Percentiles rank a stretch among this genome's conserved stretches.
Evolutionary conservation across 2,797 vertebrate genomes (phyloP).

Genomic region (Fratercula arctica): DNA sequence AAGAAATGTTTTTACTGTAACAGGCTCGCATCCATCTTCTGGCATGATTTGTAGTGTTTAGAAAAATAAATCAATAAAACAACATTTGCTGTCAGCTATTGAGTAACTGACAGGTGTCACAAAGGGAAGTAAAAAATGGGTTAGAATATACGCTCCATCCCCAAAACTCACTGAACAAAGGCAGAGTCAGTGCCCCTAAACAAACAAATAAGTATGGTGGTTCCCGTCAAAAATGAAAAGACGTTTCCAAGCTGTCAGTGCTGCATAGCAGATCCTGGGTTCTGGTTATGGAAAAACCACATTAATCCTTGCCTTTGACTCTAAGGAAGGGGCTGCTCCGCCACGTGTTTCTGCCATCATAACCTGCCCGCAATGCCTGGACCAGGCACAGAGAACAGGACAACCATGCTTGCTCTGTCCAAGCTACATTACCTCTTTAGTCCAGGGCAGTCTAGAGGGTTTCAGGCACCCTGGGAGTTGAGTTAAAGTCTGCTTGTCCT

Average conservation of each 20-base stretch:
- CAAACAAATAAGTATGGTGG: neutral
- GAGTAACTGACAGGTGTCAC: constrained; percentile 48
- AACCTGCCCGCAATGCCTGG: neutral
- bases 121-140: neutral
- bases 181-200: neutral
- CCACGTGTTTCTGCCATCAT: neutral
- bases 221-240: neutral
- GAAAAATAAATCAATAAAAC: constrained; percentile 45
- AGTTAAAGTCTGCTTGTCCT: neutral
- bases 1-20: neutral
- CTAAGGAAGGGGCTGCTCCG: neutral
- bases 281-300: neutral
- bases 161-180: neutral
- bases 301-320: neutral
- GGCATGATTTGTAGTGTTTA: constrained; percentile 7
- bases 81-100: constrained; percentile 1
- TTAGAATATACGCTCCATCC: neutral
- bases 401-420: neutral
- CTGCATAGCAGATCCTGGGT: neutral
- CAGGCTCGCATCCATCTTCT: constrained; percentile 5
- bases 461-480: neutral
- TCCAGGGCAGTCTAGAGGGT: neutral
- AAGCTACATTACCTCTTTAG: neutral
- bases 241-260: neutral
- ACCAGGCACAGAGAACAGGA: neutral